These are phyloP conservation scores for Lomographa bimaculata DNA, from an alignment of 2,888 invertebrate species.

Conservation along the genomic window DNA sequence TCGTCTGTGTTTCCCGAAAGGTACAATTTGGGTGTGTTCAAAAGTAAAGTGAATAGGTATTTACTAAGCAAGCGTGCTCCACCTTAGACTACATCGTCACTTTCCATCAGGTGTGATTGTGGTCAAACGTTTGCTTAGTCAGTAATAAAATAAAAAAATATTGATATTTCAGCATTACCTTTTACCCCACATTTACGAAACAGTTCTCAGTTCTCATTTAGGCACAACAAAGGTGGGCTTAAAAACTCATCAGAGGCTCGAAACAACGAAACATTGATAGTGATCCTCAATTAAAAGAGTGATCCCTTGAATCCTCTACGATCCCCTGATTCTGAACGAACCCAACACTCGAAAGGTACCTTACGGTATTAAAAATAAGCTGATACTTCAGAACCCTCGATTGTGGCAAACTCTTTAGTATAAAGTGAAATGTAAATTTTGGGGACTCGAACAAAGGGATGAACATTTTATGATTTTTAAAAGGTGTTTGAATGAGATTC, in stretches of 20 bases:
- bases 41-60: too few relatives aligned
- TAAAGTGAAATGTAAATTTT: conserved; percentile 23
- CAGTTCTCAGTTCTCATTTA: conserved; percentile 2
- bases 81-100: too few relatives aligned
- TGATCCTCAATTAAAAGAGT: conserved; percentile 51
- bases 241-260: conserved; percentile 51
- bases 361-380: conserved; percentile 42
- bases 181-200: conserved; percentile 7
- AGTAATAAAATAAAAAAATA: too few relatives aligned
- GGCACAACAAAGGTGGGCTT: conserved; percentile 38
- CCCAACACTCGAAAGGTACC: conserved; percentile 37
- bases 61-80: too few relatives aligned
- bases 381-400: conserved; percentile 28
- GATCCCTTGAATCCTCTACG: conserved; percentile 41
- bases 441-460: conserved; percentile 3
- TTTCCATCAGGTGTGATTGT: too few relatives aligned
- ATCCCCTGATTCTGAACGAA: conserved; percentile 45
- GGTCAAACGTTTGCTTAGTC: too few relatives aligned
- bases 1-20: too few relatives aligned
- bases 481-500: conserved; percentile 4
- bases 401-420: conserved; percentile 11
- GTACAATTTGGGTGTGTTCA: too few relatives aligned
- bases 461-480: conserved; percentile 1
- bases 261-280: conserved; percentile 42
- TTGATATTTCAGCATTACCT: too few relatives aligned